Conservation (phyloP, 2,797 vertebrate species). For the Hozukius guyotensis region DNA sequence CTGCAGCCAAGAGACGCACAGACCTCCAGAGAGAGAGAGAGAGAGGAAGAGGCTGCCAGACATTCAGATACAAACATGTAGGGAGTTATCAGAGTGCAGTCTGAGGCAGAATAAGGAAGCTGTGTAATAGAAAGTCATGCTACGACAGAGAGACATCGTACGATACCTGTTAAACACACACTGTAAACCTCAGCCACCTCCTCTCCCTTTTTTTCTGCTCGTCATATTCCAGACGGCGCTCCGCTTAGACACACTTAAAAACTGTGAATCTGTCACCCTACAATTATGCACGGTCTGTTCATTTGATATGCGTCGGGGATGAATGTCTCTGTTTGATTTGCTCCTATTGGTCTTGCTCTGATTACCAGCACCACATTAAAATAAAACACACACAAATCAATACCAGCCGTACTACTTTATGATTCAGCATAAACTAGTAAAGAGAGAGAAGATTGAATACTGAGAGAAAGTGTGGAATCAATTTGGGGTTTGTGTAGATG, state of each 20-base stretch:
- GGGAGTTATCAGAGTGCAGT: constrained; percentile 18
- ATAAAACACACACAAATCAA: constrained; percentile 27
- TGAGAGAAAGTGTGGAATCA: constrained; percentile 28
- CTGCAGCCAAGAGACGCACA: constrained; percentile 9
- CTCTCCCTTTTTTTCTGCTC: background rate
- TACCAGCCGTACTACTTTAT: constrained; percentile 12
- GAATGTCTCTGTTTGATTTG: constrained; percentile 58
- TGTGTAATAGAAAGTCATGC: background rate
- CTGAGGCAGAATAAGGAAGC: background rate
- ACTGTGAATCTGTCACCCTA: constrained; percentile 20
- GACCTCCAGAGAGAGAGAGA: background rate
- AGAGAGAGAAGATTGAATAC: constrained; percentile 11
- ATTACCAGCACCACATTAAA: constrained; percentile 25
- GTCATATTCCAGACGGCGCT: constrained; percentile 4
- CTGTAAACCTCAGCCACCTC: background rate
- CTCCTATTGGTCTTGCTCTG: constrained; percentile 44
- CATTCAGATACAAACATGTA: background rate
- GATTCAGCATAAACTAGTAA: constrained; percentile 9
- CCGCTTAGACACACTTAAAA: constrained; percentile 7
- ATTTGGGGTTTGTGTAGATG: constrained; percentile 36
- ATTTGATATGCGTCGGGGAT: constrained; percentile 44
- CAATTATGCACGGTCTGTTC: constrained; percentile 27
- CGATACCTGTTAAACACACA: constrained; percentile 20
- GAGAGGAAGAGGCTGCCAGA: constrained; percentile 18
- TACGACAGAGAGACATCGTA: constrained; percentile 1